A percentile compares a stretch with the other conserved stretches of the same genome.
phyloP scores from a whole-genome alignment of 2,113 vertebrate species.

The Nematolebias whitei region DNA sequence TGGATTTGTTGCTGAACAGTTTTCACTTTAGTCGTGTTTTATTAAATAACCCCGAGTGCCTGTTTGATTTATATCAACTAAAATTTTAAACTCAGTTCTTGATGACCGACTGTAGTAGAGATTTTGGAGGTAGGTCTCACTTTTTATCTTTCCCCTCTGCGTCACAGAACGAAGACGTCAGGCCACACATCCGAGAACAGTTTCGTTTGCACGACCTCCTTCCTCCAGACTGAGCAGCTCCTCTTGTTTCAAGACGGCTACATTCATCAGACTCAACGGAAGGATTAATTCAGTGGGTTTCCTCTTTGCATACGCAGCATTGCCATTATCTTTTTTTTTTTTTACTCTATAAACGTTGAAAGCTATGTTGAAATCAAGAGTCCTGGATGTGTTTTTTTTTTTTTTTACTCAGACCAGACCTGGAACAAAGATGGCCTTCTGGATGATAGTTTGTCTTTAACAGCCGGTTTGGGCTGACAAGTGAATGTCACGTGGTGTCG shows the following conservation, averaged over 20 bases:
- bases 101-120: too few relatives aligned
- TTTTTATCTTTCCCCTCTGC: neutral
- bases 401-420: constrained; percentile 23
- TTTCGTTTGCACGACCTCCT: constrained; percentile 98
- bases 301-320: constrained; percentile 42
- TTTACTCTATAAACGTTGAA: constrained; percentile 6
- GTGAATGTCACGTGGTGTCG: constrained; percentile 73
- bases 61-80: too few relatives aligned
- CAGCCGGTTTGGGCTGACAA: constrained; percentile 51
- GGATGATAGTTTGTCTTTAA: constrained; percentile 35
- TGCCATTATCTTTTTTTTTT: constrained; percentile 24
- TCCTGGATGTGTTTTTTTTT: constrained; percentile 46
- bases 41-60: too few relatives aligned
- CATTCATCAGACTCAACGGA: neutral
- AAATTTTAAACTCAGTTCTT: too few relatives aligned
- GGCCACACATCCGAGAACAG: constrained; percentile 94
- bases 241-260: neutral
- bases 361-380: constrained; percentile 27
- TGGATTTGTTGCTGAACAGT: too few relatives aligned
- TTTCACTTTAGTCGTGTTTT: too few relatives aligned
- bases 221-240: constrained; percentile 89
- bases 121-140: too few relatives aligned
- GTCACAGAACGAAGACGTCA: constrained; percentile 93
- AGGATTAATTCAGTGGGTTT: constrained; percentile 40
- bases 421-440: constrained; percentile 53